phyloP scores from a whole-genome alignment of 2,113 vertebrate genomes.

The Calidris pugnax region DNA sequence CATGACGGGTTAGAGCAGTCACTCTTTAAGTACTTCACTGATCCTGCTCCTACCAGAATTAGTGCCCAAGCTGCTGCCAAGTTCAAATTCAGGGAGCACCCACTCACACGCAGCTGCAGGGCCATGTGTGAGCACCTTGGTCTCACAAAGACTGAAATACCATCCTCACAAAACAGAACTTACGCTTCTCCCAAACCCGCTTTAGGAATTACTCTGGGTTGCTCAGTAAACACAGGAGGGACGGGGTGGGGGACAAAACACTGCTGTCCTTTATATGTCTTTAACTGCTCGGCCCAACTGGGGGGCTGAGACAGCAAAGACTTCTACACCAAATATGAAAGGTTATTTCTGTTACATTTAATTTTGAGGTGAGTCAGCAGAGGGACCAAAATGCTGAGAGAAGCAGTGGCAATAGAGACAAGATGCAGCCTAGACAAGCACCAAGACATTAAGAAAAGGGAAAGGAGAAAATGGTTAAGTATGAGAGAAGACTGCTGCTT shows the following conservation, averaged over 20 bases:
- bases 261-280: not conserved
- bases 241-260: accelerated
- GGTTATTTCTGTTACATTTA: not conserved
- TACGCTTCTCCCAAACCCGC: not conserved
- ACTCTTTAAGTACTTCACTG: not conserved
- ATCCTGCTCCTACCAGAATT: not conserved
- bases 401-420: not conserved
- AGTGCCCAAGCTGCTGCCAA: not conserved
- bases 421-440: not conserved
- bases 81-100: not conserved
- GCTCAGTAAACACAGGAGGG: not conserved
- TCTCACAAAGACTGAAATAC: not conserved
- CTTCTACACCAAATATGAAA: not conserved
- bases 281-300: not conserved
- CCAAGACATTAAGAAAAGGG: not conserved
- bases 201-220: not conserved
- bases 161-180: not conserved
- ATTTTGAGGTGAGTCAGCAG: not conserved
- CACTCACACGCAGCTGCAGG: not conserved
- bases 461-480: not conserved
- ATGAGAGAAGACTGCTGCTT: not conserved
- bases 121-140: not conserved
- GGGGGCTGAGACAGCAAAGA: not conserved
- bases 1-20: not conserved
- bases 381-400: not conserved